Percentiles rank a stretch among this genome's conserved stretches.
These are phyloP conservation scores for Lepidocyrtoides sp. DNA, from an alignment of 2,888 invertebrate species.

Conservation along the genomic window DNA sequence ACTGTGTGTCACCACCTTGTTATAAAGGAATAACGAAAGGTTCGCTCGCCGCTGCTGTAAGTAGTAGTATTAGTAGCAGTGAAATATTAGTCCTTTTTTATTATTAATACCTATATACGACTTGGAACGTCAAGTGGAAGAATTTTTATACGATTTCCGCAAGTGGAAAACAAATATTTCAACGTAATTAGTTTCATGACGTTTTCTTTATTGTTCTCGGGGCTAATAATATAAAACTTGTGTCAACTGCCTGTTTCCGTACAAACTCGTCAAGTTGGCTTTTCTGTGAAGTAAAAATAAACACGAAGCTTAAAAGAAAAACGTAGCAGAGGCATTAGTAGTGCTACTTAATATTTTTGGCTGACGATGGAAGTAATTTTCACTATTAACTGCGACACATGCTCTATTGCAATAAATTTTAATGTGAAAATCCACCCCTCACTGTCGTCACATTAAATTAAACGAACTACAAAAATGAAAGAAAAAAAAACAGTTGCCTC, in stretches of 20 bases:
- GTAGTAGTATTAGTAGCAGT: not conserved
- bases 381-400: constrained; percentile 77
- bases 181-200: constrained; percentile 65
- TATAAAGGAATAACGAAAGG: not conserved
- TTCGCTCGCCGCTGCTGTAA: not conserved
- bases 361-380: constrained; percentile 14
- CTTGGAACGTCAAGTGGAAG: not conserved
- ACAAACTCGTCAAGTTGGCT: not conserved
- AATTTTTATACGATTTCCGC: constrained; percentile 30
- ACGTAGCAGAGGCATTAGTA: not conserved
- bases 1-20: constrained; percentile 30
- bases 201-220: constrained; percentile 37
- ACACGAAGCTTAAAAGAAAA: not conserved
- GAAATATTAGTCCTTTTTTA: not conserved
- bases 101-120: not conserved
- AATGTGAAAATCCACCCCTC: constrained; percentile 20
- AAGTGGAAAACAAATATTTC: constrained; percentile 54
- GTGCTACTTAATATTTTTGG: not conserved
- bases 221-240: constrained; percentile 10
- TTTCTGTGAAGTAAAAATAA: not conserved
- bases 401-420: constrained; percentile 81
- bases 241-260: not conserved
- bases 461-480: constrained; percentile 19
- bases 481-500: too few species aligned
- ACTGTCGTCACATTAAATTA: constrained; percentile 57